Percentiles rank a stretch among this genome's conserved stretches.
Conservation (phyloP, 2,113 vertebrate species). For the Aptenodytes forsteri region DNA sequence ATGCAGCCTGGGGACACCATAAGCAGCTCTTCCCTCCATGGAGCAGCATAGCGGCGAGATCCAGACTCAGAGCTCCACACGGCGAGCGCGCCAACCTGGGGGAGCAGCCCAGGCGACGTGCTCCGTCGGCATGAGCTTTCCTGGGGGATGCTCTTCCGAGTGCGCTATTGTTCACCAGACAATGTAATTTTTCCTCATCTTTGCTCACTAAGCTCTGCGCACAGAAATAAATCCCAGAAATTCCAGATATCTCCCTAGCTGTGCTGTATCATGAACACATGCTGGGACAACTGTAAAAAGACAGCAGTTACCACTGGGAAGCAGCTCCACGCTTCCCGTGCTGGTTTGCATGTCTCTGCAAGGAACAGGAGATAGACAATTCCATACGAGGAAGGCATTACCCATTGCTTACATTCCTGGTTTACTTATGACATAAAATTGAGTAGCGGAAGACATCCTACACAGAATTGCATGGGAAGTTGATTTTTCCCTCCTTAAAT, state of each 20-base stretch:
- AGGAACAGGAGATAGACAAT: not conserved
- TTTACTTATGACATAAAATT: not conserved
- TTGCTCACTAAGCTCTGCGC: not conserved
- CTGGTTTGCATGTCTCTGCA: not conserved
- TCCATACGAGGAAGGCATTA: not conserved
- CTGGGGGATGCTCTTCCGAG: not conserved
- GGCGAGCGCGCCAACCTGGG: rapidly evolving
- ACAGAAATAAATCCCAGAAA: slow-evolving; percentile 46
- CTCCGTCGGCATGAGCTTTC: rapidly evolving
- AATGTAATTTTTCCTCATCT: not conserved
- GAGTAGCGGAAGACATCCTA: not conserved
- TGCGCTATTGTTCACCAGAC: not conserved
- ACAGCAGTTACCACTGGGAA: not conserved
- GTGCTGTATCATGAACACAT: not conserved
- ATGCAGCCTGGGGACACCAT: not conserved
- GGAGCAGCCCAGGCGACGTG: not conserved
- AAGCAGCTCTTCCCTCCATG: not conserved
- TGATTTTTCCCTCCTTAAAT: not conserved
- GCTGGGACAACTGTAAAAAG: slow-evolving; percentile 5
- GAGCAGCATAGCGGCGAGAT: rapidly evolving
- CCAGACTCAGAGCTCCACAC: not conserved
- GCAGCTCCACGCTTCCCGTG: not conserved
- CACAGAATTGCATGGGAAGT: not conserved
- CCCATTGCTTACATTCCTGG: not conserved
- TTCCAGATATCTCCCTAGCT: slow-evolving; percentile 5